Conservation (phyloP, 1,140 invertebrate species). For the Monomorium pharaonis region DNA sequence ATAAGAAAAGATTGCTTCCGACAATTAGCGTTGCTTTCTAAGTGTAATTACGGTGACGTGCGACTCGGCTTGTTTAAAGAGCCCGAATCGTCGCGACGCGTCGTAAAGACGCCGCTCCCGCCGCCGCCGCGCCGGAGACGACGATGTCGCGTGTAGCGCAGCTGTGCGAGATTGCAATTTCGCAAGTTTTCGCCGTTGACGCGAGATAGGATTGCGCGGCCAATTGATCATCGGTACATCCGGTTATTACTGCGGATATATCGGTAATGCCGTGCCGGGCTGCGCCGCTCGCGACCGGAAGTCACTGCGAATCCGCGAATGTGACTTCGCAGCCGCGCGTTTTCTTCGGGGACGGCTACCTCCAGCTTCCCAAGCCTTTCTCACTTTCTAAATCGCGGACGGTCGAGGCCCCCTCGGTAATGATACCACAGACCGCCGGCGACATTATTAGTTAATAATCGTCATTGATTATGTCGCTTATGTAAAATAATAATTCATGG, state of each 20-base stretch:
- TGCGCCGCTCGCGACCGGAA: constrained; percentile 32
- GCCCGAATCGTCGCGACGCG: neutral
- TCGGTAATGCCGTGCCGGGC: constrained; percentile 28
- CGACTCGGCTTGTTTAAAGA: neutral
- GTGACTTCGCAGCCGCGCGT: constrained; percentile 4
- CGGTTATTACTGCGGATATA: neutral
- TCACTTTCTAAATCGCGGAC: constrained; percentile 1
- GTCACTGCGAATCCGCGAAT: constrained; percentile 16
- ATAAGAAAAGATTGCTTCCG: constrained; percentile 17
- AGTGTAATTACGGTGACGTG: neutral
- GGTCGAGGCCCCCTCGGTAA: neutral
- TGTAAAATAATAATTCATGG: neutral
- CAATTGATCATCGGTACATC: neutral
- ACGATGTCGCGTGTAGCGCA: neutral
- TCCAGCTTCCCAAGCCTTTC: constrained; percentile 4
- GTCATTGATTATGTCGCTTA: neutral
- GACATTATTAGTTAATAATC: constrained; percentile 24
- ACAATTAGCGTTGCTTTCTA: constrained; percentile 55
- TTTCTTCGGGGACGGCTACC: neutral
- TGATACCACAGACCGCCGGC: neutral
- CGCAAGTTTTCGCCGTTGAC: neutral
- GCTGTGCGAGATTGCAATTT: neutral
- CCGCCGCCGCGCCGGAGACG: too few species aligned
- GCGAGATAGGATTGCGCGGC: neutral
- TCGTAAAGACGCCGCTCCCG: neutral